phyloP scores from a whole-genome alignment of 2,888 invertebrate genomes.

The Dysmachus trigonus region DNA sequence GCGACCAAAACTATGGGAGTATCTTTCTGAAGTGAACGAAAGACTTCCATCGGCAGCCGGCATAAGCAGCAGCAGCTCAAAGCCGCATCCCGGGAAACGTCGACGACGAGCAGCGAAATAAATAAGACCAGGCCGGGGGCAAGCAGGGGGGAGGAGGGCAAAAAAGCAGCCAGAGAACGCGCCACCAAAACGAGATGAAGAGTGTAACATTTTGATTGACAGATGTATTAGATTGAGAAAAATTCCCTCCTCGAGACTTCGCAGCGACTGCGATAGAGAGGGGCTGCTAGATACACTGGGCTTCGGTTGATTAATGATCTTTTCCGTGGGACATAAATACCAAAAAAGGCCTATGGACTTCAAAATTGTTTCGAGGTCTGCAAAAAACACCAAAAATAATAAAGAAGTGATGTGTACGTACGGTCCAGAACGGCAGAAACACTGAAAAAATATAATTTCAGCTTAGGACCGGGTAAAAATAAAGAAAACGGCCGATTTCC shows the following conservation, averaged over 20 bases:
- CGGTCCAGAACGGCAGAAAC: slow-evolving; percentile 5
- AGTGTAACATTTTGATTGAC: slow-evolving; percentile 51
- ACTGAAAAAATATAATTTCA: slow-evolving; percentile 25
- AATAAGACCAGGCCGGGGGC: background rate
- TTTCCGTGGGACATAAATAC: slow-evolving; percentile 59
- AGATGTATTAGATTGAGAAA: slow-evolving; percentile 51
- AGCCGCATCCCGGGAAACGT: background rate
- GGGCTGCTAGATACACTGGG: slow-evolving; percentile 36
- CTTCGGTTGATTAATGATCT: slow-evolving; percentile 62
- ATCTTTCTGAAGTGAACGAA: slow-evolving; percentile 29
- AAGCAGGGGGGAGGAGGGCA: background rate
- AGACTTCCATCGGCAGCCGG: slow-evolving; percentile 39
- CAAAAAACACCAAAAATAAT: slow-evolving; percentile 35
- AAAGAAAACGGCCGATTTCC: slow-evolving; percentile 13
- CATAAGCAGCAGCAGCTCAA: slow-evolving; percentile 30
- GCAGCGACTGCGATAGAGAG: slow-evolving; percentile 44
- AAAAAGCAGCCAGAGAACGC: slow-evolving; percentile 15
- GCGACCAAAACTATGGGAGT: slow-evolving; percentile 35
- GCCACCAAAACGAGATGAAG: slow-evolving; percentile 48
- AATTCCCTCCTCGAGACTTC: slow-evolving; percentile 44
- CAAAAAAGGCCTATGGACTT: slow-evolving; percentile 50
- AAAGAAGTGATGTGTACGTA: slow-evolving; percentile 24
- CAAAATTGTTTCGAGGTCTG: slow-evolving; percentile 45
- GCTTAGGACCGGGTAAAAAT: background rate
- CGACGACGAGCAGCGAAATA: background rate